Conservation (phyloP, 2,113 vertebrate genomes). For the Coregonus clupeaformis region DNA sequence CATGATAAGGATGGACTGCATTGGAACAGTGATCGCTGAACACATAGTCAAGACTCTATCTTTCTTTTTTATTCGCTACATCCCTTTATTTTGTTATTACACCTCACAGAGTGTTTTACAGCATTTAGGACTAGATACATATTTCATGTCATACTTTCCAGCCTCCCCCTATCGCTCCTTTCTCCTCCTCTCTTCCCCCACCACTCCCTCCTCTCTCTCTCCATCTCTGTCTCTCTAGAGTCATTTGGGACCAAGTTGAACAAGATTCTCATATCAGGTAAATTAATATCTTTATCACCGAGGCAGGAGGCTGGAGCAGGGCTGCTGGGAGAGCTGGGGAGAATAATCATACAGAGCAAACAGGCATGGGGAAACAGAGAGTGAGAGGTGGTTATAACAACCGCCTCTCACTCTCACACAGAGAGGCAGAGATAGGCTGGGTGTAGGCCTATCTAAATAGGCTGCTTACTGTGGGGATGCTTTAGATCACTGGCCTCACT, state of each 20-base stretch:
- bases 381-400: conserved; percentile 55
- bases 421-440: not conserved
- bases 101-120: conserved; percentile 4
- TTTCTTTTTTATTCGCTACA: conserved; percentile 12
- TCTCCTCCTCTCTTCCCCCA: conserved; percentile 16
- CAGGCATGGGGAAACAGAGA: conserved; percentile 59
- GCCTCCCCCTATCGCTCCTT: not conserved
- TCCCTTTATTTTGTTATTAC: conserved; percentile 45
- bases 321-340: conserved; percentile 50
- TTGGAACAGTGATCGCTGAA: not conserved
- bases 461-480: conserved; percentile 46
- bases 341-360: conserved; percentile 71
- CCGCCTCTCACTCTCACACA: conserved; percentile 47
- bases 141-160: conserved; percentile 56
- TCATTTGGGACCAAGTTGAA: conserved; percentile 65
- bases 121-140: conserved; percentile 41
- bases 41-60: conserved; percentile 24
- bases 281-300: conserved; percentile 72
- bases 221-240: conserved; percentile 39
- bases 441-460: conserved; percentile 46
- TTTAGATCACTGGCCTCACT: conserved; percentile 41
- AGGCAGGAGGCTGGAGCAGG: conserved; percentile 46
- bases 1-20: conserved; percentile 1
- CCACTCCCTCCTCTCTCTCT: conserved; percentile 31
- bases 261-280: conserved; percentile 71